Evolutionary conservation across 2,797 vertebrate species (phyloP).

Genomic region (Hapalemur alaotrensis): DNA sequence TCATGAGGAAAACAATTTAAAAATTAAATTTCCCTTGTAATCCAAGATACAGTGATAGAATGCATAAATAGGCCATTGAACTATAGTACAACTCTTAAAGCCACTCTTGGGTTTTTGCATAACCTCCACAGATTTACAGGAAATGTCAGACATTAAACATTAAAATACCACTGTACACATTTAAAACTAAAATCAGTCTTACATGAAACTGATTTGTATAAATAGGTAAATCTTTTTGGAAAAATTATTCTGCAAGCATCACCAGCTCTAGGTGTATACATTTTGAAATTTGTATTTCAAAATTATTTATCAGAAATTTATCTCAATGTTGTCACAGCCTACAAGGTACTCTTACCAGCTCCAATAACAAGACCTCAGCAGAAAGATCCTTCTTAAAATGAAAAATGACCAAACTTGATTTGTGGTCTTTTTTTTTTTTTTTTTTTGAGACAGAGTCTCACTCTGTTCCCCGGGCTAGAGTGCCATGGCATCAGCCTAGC

Average conservation of each 20-base stretch:
- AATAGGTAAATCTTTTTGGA: neutral
- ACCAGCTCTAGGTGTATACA: neutral
- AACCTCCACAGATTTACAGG: neutral
- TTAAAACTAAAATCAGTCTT: neutral
- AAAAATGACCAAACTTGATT: neutral
- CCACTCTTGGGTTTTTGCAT: neutral
- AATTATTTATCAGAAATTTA: neutral
- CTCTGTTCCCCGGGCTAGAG: too few relatives aligned
- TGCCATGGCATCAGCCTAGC: too few relatives aligned
- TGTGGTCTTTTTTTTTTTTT: neutral
- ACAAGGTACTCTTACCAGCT: neutral
- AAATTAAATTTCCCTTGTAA: neutral
- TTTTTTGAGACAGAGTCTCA: too few relatives aligned
- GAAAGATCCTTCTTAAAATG: neutral
- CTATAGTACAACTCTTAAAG: neutral
- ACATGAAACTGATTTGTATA: neutral
- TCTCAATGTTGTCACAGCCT: neutral
- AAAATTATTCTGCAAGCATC: neutral
- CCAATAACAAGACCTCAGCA: accelerated
- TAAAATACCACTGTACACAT: neutral
- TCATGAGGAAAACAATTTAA: neutral
- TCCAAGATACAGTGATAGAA: neutral
- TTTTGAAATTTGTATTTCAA: neutral
- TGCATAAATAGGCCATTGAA: accelerated
- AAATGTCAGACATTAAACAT: neutral